Base-by-base conservation (phyloP, 2,888 invertebrate genomes). In the Auanema sp. region DNA sequence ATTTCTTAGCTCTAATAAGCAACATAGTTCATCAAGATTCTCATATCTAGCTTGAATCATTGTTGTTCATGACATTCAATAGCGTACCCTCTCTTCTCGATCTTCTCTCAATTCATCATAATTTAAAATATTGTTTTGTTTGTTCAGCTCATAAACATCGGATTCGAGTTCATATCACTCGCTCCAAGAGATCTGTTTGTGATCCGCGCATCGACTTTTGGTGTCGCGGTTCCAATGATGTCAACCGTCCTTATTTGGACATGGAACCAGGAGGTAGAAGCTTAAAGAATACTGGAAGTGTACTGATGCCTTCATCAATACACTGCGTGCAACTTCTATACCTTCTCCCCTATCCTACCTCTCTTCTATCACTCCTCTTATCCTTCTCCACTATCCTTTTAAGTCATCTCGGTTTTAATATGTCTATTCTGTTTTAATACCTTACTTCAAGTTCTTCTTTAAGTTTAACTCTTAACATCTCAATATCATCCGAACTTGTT, bases 131-230 rank as follows among this genome's bases (percentile, higher is more conserved):
- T 33, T 33, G 3, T 33, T 33, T 33, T 33, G 33, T 5, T 33
- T 8, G 8, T 33, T 33, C 8, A 33, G 33, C 33, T 33, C 33
- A 33, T 33, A 33, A 33, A 33, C 33, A 33, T 33, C 33, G 33
- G 33, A 33, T 33, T 5, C 33, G 33, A 18, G 60, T 40, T 12
- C 44, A 59, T 24, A n/a, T n/a, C 21, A 42, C 42, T 42, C 80
- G 80, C 56, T 58, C 61, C 60, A 71, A 75, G 59, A 79, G 81
- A 55, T 69, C 70, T 58, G 72, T 80, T 57, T 81, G 81, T 59
- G 81, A 81, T 67, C 81, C 81, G 47, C 69, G 79, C 57, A 81
- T 77, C 44, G 81, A 81, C 68, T 82, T 81, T 69, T 81, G 81
- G 81, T 81, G 81, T 62, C 72, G 75, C 52, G 66, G 70, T 56